These are phyloP conservation scores for Gymnocheta viridis DNA, from an alignment of 2,888 invertebrate species.

Conservation along the genomic window DNA sequence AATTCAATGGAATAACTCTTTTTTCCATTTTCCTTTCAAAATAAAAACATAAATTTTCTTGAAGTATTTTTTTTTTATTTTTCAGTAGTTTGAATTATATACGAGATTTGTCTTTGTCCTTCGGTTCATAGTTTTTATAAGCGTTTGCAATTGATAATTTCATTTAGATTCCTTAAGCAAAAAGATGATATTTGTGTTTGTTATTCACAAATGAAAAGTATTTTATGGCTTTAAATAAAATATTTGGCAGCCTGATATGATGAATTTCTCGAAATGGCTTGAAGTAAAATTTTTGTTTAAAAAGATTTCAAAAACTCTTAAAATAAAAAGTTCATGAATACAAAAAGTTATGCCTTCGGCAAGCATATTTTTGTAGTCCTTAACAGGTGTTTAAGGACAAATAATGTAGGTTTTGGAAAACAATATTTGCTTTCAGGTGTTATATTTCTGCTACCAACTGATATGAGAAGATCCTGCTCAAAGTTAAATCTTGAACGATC, in stretches of 20 bases:
- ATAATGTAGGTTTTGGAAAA: no score
- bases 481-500: no score
- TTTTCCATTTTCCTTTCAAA: no score
- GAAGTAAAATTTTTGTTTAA: neutral
- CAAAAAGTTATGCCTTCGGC: neutral
- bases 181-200: neutral
- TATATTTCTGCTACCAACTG: no score
- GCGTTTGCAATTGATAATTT: neutral
- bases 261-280: no score
- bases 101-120: constrained; percentile 13
- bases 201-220: constrained; percentile 1
- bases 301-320: neutral
- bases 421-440: no score
- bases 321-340: neutral
- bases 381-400: neutral
- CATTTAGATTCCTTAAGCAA: constrained; percentile 1
- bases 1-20: no score
- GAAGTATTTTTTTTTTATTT: neutral
- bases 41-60: neutral
- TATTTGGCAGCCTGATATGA: neutral
- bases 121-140: neutral
- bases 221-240: neutral
- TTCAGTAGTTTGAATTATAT: neutral
- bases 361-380: neutral
- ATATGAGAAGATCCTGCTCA: no score